Percentiles rank a stretch among this genome's conserved stretches.
Evolutionary conservation across 2,113 vertebrate genomes (phyloP).

Genomic region (Excalfactoria chinensis): DNA sequence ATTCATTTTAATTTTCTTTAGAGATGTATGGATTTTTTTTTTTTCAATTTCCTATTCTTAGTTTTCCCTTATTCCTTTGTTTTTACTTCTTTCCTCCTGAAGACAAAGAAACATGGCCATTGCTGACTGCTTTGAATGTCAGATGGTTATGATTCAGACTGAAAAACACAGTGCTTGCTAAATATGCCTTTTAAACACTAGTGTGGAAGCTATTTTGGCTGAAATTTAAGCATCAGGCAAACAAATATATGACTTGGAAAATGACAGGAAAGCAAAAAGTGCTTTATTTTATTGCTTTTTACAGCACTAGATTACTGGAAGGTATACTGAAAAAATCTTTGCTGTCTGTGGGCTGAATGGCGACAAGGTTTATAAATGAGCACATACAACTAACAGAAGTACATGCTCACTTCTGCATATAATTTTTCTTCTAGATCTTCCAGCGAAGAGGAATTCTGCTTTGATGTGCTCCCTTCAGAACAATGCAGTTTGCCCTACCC

Average conservation of each 20-base stretch:
- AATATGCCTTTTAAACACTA: constrained; percentile 12
- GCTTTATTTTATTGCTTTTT: neutral
- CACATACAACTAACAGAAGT: neutral
- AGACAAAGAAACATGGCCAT: neutral
- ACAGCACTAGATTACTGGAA: neutral
- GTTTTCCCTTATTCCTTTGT: neutral
- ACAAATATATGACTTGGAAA: constrained; percentile 56
- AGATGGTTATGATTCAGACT: constrained; percentile 25
- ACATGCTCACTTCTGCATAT: neutral
- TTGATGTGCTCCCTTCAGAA: neutral
- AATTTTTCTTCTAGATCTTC: neutral
- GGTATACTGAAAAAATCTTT: neutral
- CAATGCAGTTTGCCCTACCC: neutral
- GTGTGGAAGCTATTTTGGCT: constrained; percentile 27
- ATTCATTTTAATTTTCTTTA: neutral
- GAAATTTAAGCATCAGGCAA: constrained; percentile 52
- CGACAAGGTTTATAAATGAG: neutral
- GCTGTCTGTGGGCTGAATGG: neutral
- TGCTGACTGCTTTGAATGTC: neutral
- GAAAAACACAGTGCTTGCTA: constrained; percentile 19
- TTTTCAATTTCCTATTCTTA: neutral
- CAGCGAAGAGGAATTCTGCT: neutral
- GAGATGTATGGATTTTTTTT: neutral
- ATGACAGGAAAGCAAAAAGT: constrained; percentile 52
- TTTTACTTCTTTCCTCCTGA: neutral